These are phyloP conservation scores for Homalodisca vitripennis DNA, from an alignment of 1,140 invertebrate genomes.

Conservation along the genomic window DNA sequence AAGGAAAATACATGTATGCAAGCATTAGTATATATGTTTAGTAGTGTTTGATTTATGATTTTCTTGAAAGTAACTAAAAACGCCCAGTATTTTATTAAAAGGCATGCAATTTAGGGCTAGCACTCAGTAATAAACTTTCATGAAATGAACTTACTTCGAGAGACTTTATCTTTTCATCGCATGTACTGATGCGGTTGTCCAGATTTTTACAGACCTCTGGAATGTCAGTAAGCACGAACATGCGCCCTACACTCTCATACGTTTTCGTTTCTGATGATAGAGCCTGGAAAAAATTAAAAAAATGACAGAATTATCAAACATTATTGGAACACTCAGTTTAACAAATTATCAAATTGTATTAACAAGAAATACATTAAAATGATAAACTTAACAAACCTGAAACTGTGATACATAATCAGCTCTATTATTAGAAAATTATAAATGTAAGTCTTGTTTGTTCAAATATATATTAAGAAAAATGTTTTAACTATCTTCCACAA, in stretches of 20 bases:
- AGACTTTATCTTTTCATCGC: conserved; percentile 69
- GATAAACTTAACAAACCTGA: conserved; percentile 8
- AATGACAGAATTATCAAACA: conserved; percentile 31
- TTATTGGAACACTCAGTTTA: conserved; percentile 17
- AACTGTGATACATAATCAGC: neutral
- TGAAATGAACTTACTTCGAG: conserved; percentile 59
- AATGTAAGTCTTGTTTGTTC: neutral
- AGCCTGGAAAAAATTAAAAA: conserved; percentile 44
- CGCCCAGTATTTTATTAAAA: no score
- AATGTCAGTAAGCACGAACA: conserved; percentile 75
- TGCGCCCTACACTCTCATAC: conserved; percentile 79
- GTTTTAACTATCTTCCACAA: no score
- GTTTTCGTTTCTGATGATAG: conserved; percentile 62
- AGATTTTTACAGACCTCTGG: conserved; percentile 64
- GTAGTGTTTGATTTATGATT: no score
- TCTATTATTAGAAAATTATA: neutral
- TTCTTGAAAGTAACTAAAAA: no score
- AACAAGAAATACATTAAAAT: neutral
- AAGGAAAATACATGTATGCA: no score
- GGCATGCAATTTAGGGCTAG: no score
- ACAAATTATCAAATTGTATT: neutral
- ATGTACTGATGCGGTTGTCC: conserved; percentile 56
- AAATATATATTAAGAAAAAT: neutral
- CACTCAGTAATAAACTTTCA: no score
- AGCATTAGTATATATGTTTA: no score